phyloP scores from a whole-genome alignment of 2,113 vertebrate species.

The Prochilodus magdalenae region DNA sequence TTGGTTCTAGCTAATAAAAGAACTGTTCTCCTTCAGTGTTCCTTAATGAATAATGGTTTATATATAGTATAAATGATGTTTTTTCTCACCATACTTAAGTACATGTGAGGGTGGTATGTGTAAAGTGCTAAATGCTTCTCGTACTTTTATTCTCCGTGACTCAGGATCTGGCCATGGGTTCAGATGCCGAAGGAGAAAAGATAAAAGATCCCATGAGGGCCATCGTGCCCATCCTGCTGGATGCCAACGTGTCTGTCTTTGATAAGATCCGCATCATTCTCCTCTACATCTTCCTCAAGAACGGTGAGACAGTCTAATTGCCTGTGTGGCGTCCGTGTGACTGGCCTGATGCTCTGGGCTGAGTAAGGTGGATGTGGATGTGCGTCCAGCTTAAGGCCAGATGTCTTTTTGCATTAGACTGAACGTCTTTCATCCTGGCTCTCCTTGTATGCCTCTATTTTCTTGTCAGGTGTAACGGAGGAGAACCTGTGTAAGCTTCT shows the following conservation, averaged over 20 bases:
- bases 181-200: slow-evolving; percentile 96
- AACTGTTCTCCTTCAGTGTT: no score
- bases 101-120: no score
- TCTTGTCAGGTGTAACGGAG: slow-evolving; percentile 92
- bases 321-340: neutral
- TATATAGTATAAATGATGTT: no score
- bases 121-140: no score
- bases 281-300: slow-evolving; percentile 97
- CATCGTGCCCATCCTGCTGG: slow-evolving; percentile 94
- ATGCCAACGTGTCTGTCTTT: slow-evolving; percentile 86
- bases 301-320: slow-evolving; percentile 75
- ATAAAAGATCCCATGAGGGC: slow-evolving; percentile 98
- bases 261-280: slow-evolving; percentile 99
- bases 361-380: neutral
- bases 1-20: no score
- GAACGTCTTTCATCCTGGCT: neutral
- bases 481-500: slow-evolving; percentile 98
- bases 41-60: no score
- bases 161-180: slow-evolving; percentile 95
- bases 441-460: neutral
- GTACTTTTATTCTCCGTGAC: no score
- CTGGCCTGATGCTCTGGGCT: neutral
- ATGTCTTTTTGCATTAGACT: neutral
- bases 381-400: neutral
- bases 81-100: no score